A percentile compares a stretch with the other conserved stretches of the same genome.
Conservation (phyloP, 2,113 vertebrate genomes). For the Gobiocypris rarus region DNA sequence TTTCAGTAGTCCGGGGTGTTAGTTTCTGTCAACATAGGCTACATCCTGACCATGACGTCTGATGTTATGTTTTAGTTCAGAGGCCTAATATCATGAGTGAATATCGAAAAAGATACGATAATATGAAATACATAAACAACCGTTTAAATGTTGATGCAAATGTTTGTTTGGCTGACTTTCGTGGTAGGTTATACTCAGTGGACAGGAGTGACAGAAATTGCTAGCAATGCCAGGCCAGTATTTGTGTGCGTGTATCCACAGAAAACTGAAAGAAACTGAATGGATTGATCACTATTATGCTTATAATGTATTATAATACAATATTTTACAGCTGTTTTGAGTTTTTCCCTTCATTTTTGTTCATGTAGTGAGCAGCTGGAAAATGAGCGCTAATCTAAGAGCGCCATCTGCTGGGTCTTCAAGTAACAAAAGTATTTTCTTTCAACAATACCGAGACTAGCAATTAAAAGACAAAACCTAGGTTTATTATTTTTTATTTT, state of each 20-base stretch:
- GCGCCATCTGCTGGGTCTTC: slow-evolving; percentile 38
- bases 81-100: no score
- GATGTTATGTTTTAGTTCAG: no score
- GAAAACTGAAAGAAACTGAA: not conserved
- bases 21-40: no score
- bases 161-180: no score
- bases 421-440: not conserved
- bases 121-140: not conserved
- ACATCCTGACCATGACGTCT: no score
- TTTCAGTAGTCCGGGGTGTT: no score
- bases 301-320: not conserved
- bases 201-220: not conserved
- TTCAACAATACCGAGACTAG: not conserved
- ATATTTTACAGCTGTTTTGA: not conserved
- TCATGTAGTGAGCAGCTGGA: not conserved
- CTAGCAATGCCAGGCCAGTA: not conserved
- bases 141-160: not conserved
- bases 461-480: not conserved
- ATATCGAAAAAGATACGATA: not conserved
- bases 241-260: not conserved
- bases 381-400: not conserved
- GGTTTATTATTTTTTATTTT: not conserved
- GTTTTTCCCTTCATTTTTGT: not conserved
- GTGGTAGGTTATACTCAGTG: no score
- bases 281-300: not conserved